These are phyloP conservation scores for Julus scanicus DNA, from an alignment of 2,888 invertebrate species.

Conservation along the genomic window DNA sequence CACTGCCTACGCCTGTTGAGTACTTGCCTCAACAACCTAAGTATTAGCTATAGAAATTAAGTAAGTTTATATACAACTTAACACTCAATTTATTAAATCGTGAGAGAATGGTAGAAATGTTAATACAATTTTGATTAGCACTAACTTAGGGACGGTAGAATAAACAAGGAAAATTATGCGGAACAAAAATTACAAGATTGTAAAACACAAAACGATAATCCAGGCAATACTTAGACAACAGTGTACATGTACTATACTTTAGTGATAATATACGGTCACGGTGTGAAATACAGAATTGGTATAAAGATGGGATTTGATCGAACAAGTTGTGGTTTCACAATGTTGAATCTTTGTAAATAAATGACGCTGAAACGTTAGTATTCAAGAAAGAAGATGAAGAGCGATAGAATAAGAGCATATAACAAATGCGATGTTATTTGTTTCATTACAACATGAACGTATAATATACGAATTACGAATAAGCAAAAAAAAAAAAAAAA, in stretches of 20 bases:
- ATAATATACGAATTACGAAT: neutral
- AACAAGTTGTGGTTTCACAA: neutral
- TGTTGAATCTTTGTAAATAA: neutral
- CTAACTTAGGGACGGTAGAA: neutral
- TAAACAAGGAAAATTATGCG: neutral
- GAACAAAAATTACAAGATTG: neutral
- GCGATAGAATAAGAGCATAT: neutral
- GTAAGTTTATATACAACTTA: too few relatives aligned
- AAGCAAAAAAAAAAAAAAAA: neutral
- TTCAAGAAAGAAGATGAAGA: neutral
- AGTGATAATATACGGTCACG: neutral
- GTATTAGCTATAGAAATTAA: too few relatives aligned
- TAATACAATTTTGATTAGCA: neutral
- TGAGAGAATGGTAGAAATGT: neutral
- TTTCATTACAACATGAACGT: neutral
- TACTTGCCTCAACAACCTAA: too few relatives aligned
- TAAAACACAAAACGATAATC: neutral
- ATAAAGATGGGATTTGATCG: neutral
- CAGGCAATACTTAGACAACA: neutral
- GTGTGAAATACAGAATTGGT: neutral
- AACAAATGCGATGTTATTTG: neutral
- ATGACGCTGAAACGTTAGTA: neutral
- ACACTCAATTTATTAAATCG: too few relatives aligned
- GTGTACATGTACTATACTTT: neutral
- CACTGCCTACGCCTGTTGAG: too few relatives aligned